Evolutionary conservation across 2,888 invertebrate species (phyloP).

Genomic region (Atethmia centrago): DNA sequence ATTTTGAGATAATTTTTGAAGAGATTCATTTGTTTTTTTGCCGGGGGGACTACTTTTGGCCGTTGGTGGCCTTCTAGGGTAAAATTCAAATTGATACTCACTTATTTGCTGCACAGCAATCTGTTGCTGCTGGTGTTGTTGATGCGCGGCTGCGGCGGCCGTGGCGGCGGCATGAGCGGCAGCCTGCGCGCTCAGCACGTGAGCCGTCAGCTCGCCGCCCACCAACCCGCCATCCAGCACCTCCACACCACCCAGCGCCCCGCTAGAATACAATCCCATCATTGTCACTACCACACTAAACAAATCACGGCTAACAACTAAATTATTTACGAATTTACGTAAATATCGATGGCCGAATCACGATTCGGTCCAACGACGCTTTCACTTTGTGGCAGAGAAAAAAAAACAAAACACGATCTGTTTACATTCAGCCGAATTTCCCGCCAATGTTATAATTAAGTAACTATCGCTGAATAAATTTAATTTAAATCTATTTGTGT

Average conservation of each 20-base stretch:
- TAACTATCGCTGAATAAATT: conserved; percentile 18
- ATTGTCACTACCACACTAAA: conserved; percentile 80
- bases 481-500: conserved; percentile 2
- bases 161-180: conserved; percentile 88
- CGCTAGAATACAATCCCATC: conserved; percentile 90
- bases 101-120: conserved; percentile 86
- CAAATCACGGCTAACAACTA: conserved; percentile 54
- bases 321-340: conserved; percentile 59
- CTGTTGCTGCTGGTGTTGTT: conserved; percentile 82
- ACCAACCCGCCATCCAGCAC: conserved; percentile 86
- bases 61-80: not conserved
- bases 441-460: conserved; percentile 64
- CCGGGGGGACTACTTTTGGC: not conserved
- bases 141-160: conserved; percentile 84
- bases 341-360: conserved; percentile 62
- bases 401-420: conserved; percentile 73
- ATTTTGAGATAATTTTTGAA: not conserved
- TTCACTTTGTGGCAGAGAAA: conserved; percentile 63
- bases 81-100: conserved; percentile 70
- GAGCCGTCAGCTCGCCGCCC: conserved; percentile 85
- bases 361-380: conserved; percentile 67
- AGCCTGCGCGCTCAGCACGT: conserved; percentile 87
- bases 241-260: conserved; percentile 89
- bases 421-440: conserved; percentile 66
- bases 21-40: conserved; percentile 45